A percentile compares a stretch with the other conserved stretches of the same genome.
phyloP scores from a whole-genome alignment of 1,140 invertebrate species.

The Bombus pascuorum region DNA sequence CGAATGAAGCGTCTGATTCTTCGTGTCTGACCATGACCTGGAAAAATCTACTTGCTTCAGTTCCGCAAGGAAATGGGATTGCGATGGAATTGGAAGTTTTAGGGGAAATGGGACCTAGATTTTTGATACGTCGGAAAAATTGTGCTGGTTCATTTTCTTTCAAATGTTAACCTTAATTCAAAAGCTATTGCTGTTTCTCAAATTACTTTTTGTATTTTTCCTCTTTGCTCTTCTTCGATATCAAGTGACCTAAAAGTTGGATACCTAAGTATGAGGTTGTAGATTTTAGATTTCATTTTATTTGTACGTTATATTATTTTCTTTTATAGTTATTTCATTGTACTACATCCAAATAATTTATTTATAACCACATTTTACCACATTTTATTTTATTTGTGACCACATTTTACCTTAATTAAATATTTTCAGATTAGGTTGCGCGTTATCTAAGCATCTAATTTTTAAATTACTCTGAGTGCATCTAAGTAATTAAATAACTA shows the following conservation, averaged over 20 bases:
- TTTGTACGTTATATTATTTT: too few species aligned
- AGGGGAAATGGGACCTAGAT: not conserved
- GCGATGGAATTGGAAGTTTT: not conserved
- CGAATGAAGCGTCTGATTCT: not conserved
- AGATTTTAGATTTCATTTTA: not conserved
- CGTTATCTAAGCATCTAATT: not conserved
- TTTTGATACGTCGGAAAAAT: not conserved
- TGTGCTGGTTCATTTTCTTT: not conserved
- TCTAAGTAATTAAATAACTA: not conserved
- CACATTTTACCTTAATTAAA: too few species aligned
- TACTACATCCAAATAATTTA: too few species aligned
- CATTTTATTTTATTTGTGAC: too few species aligned
- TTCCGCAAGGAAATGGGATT: slow-evolving; percentile 6
- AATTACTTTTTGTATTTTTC: not conserved
- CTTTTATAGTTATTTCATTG: too few species aligned
- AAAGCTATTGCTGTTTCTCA: not conserved
- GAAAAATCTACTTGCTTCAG: slow-evolving; percentile 10
- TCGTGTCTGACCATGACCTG: slow-evolving; percentile 37
- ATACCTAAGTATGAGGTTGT: not conserved
- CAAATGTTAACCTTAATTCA: not conserved
- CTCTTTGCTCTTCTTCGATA: not conserved
- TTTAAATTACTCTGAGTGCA: not conserved
- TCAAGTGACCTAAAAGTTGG: not conserved
- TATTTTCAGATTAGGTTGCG: not conserved
- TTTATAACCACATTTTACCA: too few species aligned